A percentile compares a stretch with the other conserved stretches of the same genome.
phyloP scores from a whole-genome alignment of 2,797 vertebrate species.

The Fundulus diaphanus region DNA sequence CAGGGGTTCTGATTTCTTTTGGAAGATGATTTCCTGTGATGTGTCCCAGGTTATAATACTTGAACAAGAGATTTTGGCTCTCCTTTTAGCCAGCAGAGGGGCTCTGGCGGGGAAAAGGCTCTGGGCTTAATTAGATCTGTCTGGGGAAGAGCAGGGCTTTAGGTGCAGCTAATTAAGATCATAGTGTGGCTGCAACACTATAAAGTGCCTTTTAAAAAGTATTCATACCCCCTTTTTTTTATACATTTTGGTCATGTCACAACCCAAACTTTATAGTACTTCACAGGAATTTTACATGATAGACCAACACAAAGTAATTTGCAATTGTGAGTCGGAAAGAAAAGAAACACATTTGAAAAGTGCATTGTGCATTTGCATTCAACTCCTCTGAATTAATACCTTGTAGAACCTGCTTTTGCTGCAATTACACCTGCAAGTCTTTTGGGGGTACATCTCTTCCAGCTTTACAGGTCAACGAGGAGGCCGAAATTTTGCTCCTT shows the following conservation, averaged over 20 bases:
- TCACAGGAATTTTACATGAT: background rate
- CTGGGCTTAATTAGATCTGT: conserved; percentile 85
- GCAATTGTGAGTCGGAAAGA: background rate
- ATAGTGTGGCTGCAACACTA: conserved; percentile 83
- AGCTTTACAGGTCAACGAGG: background rate
- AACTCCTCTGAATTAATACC: background rate
- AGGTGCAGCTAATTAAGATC: conserved; percentile 88
- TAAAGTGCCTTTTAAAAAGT: conserved; percentile 68
- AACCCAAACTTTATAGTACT: background rate
- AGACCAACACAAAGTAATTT: background rate
- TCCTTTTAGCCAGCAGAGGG: conserved; percentile 73
- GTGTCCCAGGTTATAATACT: conserved; percentile 85
- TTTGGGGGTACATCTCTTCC: background rate
- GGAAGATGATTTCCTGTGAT: conserved; percentile 83
- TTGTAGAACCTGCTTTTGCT: background rate
- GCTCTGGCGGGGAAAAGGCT: conserved; percentile 77
- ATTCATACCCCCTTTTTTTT: background rate
- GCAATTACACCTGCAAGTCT: background rate
- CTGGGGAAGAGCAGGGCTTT: conserved; percentile 80
- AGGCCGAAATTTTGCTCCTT: background rate
- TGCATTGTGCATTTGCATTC: background rate
- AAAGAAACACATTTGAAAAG: background rate
- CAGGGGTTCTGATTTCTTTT: conserved; percentile 54
- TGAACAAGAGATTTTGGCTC: conserved; percentile 79
- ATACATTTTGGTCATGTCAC: background rate